Evolutionary conservation across 2,113 vertebrate species (phyloP), one percentile per base, ranked within the genome.

Genomic region (Tamias sibiricus): DNA sequence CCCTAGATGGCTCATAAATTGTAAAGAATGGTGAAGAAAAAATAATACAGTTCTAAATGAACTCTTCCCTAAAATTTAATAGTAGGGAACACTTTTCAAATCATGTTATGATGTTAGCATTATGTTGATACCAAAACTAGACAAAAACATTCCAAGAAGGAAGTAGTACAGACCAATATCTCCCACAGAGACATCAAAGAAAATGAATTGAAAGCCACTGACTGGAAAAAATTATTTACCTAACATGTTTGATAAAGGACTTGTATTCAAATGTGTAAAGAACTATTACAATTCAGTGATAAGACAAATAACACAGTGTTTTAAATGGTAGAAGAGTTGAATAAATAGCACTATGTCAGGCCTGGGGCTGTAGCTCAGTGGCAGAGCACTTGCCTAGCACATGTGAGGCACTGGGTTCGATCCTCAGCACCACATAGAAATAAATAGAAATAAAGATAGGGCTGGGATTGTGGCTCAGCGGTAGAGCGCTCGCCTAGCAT

Each of bases 71-170:
- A 59, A 59, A 49, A 26, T 24, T 59, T 22, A 59, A 59, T 59
- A 69, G 30, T 54, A 85, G 1, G 4, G 72, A 79, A 83, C 16
- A 71, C 49, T 62, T 93, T 42, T 84, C 71, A 81, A 74, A 87
- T 35, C 42, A 90, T 77, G 83, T 90, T 90, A 68, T 68, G 57
- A n/a, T 35, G 14, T 92, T 88, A 92, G 59, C 76, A 83, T 88
- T 87, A 83, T 26, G 28, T 92, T 88, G 40, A 42, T 59, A 59
- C 20, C 22, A 59, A 26, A 59, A 59, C 22, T 20, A 59, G 57
- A 24, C 7, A 59, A 59, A 59, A 59, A 59, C 22, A 59, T 59
- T 59, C 57, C 22, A 24, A 59, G 57, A 59, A 59, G 57, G 26
- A 88, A 57, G 52, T 91, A 54, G 47, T 40, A 54, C n/a, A 12